phyloP scores from a whole-genome alignment of 2,113 vertebrate genomes.

The Pteronura brasiliensis region DNA sequence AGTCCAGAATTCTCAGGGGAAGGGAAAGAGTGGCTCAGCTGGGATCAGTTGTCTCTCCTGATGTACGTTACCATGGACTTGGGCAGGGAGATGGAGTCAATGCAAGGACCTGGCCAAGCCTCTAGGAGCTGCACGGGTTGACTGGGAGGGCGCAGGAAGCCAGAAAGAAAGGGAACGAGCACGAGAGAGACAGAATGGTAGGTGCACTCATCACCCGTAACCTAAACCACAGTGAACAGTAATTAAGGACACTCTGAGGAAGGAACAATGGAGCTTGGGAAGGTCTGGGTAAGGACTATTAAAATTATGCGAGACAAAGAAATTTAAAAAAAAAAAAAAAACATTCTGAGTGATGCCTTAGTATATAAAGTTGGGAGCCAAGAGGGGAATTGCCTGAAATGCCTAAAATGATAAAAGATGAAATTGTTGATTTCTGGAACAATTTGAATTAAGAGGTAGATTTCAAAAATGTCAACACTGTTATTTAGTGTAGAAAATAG shows the following conservation, averaged over 20 bases:
- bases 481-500: not conserved
- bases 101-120: not conserved
- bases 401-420: conserved; percentile 24
- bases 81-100: not conserved
- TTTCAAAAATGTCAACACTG: not conserved
- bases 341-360: not conserved
- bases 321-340: not conserved
- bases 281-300: not conserved
- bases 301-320: not conserved
- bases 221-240: not conserved
- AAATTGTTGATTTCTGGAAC: not conserved
- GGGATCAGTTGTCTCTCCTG: not conserved
- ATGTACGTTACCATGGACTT: not conserved
- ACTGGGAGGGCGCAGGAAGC: not conserved
- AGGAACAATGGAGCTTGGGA: not conserved
- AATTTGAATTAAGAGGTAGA: not conserved
- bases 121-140: accelerated
- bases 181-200: not conserved
- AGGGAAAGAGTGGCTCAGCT: not conserved
- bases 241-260: not conserved
- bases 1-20: not conserved
- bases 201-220: not conserved
- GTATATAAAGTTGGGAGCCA: not conserved
- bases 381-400: not conserved
- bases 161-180: not conserved